Conservation (phyloP, 2,888 invertebrate species). For the Trissoscelio sp. region DNA sequence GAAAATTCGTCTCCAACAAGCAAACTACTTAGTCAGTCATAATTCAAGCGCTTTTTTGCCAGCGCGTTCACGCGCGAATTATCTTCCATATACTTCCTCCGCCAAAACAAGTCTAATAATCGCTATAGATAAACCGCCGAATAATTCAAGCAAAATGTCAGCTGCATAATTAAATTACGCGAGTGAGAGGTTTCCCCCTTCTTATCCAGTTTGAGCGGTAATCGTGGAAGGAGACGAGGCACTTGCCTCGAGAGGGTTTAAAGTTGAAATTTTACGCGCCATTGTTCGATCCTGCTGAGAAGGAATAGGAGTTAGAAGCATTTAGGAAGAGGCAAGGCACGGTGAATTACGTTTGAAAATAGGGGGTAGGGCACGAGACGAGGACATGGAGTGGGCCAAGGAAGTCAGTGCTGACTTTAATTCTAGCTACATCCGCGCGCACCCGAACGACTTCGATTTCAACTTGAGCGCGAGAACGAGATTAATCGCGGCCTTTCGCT, state of each 20-base stretch:
- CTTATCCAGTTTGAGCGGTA: constrained; percentile 61
- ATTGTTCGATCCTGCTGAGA: constrained; percentile 80
- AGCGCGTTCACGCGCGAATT: constrained; percentile 55
- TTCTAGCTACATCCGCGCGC: constrained; percentile 76
- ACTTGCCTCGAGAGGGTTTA: constrained; percentile 73
- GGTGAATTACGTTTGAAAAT: constrained; percentile 73
- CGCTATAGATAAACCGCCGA: constrained; percentile 64
- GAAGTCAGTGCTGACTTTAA: constrained; percentile 75
- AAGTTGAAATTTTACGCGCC: constrained; percentile 83
- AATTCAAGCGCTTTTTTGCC: constrained; percentile 49
- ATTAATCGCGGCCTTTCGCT: constrained; percentile 72
- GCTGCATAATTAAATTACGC: constrained; percentile 80
- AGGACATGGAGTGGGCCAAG: constrained; percentile 42
- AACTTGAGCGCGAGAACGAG: constrained; percentile 68
- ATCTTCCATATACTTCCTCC: constrained; percentile 53
- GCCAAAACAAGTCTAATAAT: constrained; percentile 67
- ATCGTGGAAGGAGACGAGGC: constrained; percentile 59
- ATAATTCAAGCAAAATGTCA: constrained; percentile 68
- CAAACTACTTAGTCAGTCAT: constrained; percentile 60
- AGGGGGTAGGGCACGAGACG: constrained; percentile 66
- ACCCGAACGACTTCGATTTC: constrained; percentile 72
- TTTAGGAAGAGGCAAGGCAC: constrained; percentile 79
- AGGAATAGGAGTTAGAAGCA: constrained; percentile 81
- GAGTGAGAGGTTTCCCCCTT: constrained; percentile 73
- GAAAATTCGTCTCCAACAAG: constrained; percentile 50